These are phyloP conservation scores for Ophonus ardosiacus DNA, from an alignment of 2,888 invertebrate genomes.

Conservation along the genomic window DNA sequence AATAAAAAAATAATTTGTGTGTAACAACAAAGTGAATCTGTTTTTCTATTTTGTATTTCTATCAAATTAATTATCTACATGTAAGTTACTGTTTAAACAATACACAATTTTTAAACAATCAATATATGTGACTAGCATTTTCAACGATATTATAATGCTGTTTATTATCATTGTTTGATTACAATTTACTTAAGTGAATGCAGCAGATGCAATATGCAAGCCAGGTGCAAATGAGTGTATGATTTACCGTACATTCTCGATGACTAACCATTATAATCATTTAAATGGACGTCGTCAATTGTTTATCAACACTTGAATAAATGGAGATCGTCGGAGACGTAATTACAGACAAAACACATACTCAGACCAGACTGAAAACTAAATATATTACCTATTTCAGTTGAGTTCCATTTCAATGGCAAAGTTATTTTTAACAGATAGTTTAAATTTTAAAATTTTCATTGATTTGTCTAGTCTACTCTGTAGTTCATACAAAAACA, in stretches of 20 bases:
- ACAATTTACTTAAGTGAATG: neutral
- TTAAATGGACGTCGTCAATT: slow-evolving; percentile 19
- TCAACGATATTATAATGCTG: neutral
- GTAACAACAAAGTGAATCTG: neutral
- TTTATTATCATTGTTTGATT: neutral
- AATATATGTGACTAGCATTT: neutral
- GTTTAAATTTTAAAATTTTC: no score
- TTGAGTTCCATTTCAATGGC: no score
- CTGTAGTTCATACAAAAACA: no score
- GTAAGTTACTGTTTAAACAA: no score
- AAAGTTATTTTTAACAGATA: no score
- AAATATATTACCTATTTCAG: neutral
- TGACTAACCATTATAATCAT: slow-evolving; percentile 21
- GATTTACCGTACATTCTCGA: slow-evolving; percentile 40
- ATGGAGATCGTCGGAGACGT: neutral
- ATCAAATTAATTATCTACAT: no score
- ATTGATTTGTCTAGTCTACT: no score
- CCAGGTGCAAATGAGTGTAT: slow-evolving; percentile 35
- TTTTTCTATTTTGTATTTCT: neutral
- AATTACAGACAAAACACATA: slow-evolving; percentile 8
- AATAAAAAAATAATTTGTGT: neutral
- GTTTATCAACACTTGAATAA: slow-evolving; percentile 44
- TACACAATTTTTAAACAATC: no score
- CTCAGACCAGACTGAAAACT: neutral
- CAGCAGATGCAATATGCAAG: neutral